Conservation (phyloP, 2,113 vertebrate species). For the Centrocercus urophasianus region DNA sequence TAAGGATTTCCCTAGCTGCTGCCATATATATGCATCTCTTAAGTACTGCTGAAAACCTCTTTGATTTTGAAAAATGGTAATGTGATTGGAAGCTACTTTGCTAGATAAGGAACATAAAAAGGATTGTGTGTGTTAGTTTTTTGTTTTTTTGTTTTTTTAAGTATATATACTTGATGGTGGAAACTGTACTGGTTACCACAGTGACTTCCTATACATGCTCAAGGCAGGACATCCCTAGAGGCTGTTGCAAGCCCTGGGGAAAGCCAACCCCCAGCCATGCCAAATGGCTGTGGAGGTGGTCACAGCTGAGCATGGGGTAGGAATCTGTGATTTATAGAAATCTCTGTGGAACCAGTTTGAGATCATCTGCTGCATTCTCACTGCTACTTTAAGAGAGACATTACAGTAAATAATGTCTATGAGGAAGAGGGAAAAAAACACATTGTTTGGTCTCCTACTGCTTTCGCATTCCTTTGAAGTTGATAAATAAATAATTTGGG, state of each 20-base stretch:
- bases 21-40: neutral
- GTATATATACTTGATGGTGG: neutral
- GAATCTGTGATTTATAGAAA: slow-evolving; percentile 21
- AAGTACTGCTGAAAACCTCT: neutral
- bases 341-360: rapidly evolving
- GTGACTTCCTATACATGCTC: neutral
- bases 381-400: neutral
- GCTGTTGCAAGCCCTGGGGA: neutral
- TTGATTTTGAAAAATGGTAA: neutral
- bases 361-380: slow-evolving; percentile 21
- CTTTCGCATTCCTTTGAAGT: slow-evolving; percentile 54
- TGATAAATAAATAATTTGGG: slow-evolving; percentile 54
- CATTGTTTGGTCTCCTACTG: slow-evolving; percentile 37
- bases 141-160: neutral
- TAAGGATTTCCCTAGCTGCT: neutral
- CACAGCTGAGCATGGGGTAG: rapidly evolving
- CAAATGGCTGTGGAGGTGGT: neutral
- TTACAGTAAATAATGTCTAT: slow-evolving; percentile 30
- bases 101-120: neutral
- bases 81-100: neutral
- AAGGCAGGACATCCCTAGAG: neutral
- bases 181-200: neutral
- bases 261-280: neutral
- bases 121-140: neutral
- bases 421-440: slow-evolving; percentile 7